phyloP scores from a whole-genome alignment of 1,140 invertebrate species.

The Heliothis subflexa region DNA sequence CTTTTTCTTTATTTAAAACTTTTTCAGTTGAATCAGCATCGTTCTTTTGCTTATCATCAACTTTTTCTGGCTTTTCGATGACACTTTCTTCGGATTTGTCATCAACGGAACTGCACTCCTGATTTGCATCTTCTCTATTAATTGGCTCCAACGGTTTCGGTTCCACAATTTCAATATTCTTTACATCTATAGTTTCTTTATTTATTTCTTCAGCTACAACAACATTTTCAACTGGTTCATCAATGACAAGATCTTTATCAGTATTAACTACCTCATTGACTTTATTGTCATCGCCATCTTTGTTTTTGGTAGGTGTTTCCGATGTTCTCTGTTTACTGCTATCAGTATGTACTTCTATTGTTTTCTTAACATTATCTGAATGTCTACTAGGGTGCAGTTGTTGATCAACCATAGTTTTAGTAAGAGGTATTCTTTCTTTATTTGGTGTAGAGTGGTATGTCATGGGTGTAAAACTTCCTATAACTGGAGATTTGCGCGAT shows the following conservation, averaged over 20 bases:
- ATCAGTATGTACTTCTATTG: conserved; percentile 81
- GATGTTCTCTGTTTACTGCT: conserved; percentile 65
- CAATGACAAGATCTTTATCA: conserved; percentile 23
- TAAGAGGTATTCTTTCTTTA: conserved; percentile 79
- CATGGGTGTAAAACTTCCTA: conserved; percentile 77
- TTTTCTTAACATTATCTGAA: conserved; percentile 81
- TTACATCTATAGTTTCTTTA: neutral
- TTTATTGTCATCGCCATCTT: conserved; percentile 49
- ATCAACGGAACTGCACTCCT: neutral
- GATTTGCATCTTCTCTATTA: neutral
- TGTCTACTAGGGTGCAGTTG: conserved; percentile 78
- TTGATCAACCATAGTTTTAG: conserved; percentile 81
- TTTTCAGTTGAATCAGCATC: conserved; percentile 1
- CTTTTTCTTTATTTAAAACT: neutral
- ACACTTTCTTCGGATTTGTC: neutral
- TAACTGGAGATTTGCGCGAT: conserved; percentile 77
- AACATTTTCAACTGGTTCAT: conserved; percentile 19
- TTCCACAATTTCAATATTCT: conserved; percentile 4
- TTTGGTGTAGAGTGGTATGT: conserved; percentile 81
- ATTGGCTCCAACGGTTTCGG: conserved; percentile 11
- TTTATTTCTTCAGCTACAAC: conserved; percentile 20
- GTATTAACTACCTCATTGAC: conserved; percentile 3
- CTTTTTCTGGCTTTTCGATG: neutral
- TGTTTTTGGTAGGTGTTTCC: conserved; percentile 53
- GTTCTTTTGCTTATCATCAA: conserved; percentile 1